Evolutionary conservation across 2,113 vertebrate genomes (phyloP).

Genomic region (Strix aluco): DNA sequence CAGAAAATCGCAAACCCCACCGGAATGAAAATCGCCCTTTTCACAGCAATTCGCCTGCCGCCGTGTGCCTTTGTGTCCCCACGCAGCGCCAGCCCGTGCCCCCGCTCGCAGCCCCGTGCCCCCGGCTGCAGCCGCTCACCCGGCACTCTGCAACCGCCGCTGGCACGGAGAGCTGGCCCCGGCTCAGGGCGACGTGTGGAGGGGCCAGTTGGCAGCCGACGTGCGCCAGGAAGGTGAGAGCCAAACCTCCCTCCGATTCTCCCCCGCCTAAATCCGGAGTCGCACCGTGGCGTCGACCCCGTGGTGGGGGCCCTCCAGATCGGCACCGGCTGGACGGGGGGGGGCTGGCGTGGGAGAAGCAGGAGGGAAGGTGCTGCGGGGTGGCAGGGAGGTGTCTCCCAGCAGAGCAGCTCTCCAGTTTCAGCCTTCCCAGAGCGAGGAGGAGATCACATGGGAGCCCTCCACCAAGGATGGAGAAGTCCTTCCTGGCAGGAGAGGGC

Average conservation of each 20-base stretch:
- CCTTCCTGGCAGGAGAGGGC: background rate
- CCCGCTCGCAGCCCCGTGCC: too few species aligned
- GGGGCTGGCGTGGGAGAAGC: background rate
- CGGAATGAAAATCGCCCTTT: fast-evolving
- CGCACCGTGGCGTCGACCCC: fast-evolving
- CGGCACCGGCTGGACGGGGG: fast-evolving
- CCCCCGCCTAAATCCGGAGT: background rate
- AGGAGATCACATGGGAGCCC: background rate
- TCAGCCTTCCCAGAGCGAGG: background rate
- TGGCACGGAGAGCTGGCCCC: background rate
- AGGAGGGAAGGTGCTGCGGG: background rate
- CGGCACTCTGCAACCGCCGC: background rate
- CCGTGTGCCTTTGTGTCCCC: background rate
- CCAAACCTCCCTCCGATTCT: background rate
- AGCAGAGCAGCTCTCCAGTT: fast-evolving
- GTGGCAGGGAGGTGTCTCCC: background rate
- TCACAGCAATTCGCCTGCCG: fast-evolving
- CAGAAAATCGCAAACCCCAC: background rate
- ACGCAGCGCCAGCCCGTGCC: fast-evolving
- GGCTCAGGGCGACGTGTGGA: background rate
- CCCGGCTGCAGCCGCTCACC: background rate
- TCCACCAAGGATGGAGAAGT: background rate
- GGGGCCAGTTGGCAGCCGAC: background rate
- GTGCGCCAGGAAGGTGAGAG: background rate
- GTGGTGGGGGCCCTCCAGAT: background rate